A percentile compares a stretch with the other conserved stretches of the same genome.
phyloP scores from a whole-genome alignment of 64 coral and sea anemone species.

The Montipora foliosa region DNA sequence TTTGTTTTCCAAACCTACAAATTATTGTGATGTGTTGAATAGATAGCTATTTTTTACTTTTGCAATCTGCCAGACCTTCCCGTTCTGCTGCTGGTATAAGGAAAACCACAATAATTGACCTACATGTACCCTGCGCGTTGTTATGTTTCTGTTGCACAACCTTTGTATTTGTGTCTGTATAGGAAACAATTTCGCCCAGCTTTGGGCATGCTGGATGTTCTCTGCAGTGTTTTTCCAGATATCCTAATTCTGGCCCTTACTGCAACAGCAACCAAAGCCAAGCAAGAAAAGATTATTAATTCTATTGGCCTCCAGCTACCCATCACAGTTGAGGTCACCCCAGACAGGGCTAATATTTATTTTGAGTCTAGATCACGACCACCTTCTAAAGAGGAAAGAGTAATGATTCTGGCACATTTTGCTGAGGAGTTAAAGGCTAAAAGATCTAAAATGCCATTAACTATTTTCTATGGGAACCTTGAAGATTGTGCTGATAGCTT shows the following conservation, averaged over 20 bases:
- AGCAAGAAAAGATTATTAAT: constrained; percentile 1
- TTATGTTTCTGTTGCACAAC: too few species aligned
- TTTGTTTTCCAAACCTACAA: too few species aligned
- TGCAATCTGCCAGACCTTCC: too few species aligned
- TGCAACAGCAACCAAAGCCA: constrained; percentile 6
- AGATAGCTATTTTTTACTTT: too few species aligned
- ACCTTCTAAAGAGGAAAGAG: constrained; percentile 23
- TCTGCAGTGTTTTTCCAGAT: constrained; percentile 5
- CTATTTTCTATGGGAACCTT: too few species aligned
- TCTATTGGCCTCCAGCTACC: constrained; percentile 44
- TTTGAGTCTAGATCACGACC: background rate
- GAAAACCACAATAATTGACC: too few species aligned
- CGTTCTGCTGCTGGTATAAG: too few species aligned
- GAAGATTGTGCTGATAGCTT: too few species aligned
- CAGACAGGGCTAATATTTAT: constrained; percentile 61
- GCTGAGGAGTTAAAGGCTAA: constrained; percentile 6
- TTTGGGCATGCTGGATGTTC: background rate
- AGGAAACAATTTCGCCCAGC: constrained; percentile 38
- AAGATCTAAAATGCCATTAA: constrained; percentile 28
- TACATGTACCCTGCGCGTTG: too few species aligned
- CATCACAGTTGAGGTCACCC: constrained; percentile 21
- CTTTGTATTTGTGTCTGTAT: too few species aligned
- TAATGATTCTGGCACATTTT: constrained; percentile 17
- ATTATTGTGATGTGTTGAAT: too few species aligned
- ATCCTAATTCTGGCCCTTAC: background rate